Evolutionary conservation across 1,140 invertebrate species (phyloP).

Genomic region (Drosophila elegans): DNA sequence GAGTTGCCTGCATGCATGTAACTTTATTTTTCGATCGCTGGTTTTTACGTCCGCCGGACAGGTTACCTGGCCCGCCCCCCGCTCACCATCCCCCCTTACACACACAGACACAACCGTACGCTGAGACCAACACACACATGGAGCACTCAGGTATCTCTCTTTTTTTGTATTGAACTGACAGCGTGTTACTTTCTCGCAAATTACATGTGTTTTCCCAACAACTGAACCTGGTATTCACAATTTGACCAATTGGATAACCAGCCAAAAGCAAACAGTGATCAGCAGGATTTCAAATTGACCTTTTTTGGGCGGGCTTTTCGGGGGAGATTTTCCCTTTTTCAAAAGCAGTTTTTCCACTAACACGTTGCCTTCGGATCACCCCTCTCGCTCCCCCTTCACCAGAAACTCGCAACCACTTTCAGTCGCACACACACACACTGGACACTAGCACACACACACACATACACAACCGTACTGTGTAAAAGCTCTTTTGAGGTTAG

Average conservation of each 20-base stretch:
- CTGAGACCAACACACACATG: slow-evolving; percentile 32
- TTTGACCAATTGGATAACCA: slow-evolving; percentile 9
- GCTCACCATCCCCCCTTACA: slow-evolving; percentile 32
- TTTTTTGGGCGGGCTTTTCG: slow-evolving; percentile 57
- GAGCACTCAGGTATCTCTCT: slow-evolving; percentile 39
- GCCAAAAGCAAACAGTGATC: background rate
- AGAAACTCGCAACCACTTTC: slow-evolving; percentile 76
- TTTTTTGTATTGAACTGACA: slow-evolving; percentile 70
- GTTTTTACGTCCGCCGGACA: slow-evolving; percentile 75
- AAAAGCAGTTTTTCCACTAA: slow-evolving; percentile 71
- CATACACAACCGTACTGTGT: slow-evolving; percentile 52
- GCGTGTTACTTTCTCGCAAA: slow-evolving; percentile 82
- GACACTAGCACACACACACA: slow-evolving; percentile 28
- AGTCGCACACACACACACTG: slow-evolving; percentile 53
- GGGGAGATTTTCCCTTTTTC: slow-evolving; percentile 49
- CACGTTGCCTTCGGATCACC: slow-evolving; percentile 50
- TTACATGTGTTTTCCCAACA: slow-evolving; percentile 78
- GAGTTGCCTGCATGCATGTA: slow-evolving; percentile 70
- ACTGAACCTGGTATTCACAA: slow-evolving; percentile 6
- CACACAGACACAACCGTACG: slow-evolving; percentile 23
- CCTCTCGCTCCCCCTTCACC: slow-evolving; percentile 22
- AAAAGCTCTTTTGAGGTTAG: slow-evolving; percentile 82
- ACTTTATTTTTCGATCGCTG: slow-evolving; percentile 60
- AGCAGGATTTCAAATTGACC: slow-evolving; percentile 3
- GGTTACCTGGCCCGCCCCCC: slow-evolving; percentile 55